Percentiles rank a stretch among this genome's conserved stretches.
Conservation (phyloP, 2,797 vertebrate genomes). For the Propithecus perrieri region DNA sequence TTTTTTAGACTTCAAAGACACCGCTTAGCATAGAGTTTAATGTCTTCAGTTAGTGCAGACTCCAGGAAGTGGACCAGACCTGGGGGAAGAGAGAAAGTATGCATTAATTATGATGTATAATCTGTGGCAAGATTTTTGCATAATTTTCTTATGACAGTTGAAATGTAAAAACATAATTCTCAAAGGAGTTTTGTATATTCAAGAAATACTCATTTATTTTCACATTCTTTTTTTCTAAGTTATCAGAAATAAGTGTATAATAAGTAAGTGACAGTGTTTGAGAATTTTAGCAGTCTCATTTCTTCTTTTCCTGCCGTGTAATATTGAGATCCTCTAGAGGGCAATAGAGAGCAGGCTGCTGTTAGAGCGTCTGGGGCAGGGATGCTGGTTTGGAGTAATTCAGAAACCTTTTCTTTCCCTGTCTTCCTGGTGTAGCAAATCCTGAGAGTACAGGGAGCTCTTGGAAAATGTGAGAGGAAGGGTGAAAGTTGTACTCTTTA, state of each 20-base stretch:
- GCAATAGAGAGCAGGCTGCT: constrained; percentile 50
- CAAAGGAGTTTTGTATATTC: not conserved
- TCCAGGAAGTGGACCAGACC: not conserved
- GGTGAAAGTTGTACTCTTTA: not conserved
- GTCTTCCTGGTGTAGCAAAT: not conserved
- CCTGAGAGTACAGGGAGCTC: not conserved
- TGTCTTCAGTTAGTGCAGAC: not conserved
- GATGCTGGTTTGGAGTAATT: not conserved
- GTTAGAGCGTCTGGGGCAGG: not conserved
- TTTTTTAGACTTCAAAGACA: not conserved
- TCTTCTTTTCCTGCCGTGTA: not conserved
- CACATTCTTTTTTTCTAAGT: not conserved
- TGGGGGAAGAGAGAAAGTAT: not conserved
- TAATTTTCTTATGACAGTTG: not conserved
- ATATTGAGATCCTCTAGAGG: constrained; percentile 27
- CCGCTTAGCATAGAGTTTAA: not conserved
- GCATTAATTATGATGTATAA: not conserved
- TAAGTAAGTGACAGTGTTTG: not conserved
- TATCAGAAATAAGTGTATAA: not conserved
- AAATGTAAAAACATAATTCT: not conserved
- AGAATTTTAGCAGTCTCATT: not conserved
- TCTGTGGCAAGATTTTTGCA: not conserved
- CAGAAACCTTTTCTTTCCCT: not conserved
- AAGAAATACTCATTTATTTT: not conserved
- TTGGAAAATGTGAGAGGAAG: not conserved